Evolutionary conservation across 2,888 invertebrate species (phyloP), one percentile per base, ranked within the genome.

Genomic region (Ectemnius cavifrons): DNA sequence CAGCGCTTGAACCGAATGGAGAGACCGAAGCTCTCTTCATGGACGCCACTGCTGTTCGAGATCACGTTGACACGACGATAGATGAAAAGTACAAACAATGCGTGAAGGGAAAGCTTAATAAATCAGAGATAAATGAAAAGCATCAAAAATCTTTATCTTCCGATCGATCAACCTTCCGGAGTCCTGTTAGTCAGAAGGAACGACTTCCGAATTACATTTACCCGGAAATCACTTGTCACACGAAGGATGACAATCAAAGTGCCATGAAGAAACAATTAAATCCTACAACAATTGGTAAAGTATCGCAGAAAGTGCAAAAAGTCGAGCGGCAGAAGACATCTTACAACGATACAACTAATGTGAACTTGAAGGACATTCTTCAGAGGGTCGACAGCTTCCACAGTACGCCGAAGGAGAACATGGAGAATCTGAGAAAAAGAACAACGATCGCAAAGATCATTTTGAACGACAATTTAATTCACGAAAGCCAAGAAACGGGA

Each of bases 71-170:
- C 61, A 88, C 84, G 1, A 85, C 81, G 14, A 89, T 90, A 66
- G 88, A 90, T 56, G 88, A 90, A 20, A 91, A 90, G 68, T 90
- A 89, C 73, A 89, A 89, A 52, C 90, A 87, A 46, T 90, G 90
- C 71, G 90, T 89, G 2, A 86, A 89, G 23, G 87, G 84, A 1
- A 88, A 65, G 37, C 65, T 67, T 14, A 63, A 63, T 28, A 67
- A 65, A 13, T 23, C 27, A 5, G 81, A 77, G 8, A 20, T 47
- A 4, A 47, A 11, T 11, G 70, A 69, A 2, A 73, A 74, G n/a
- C 6, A 6, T 13, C 46, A 20, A 20, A 79, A 67, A 27, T n/a
- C 46, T 18, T 0, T 11, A 46, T 62, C 18, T 5, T 16, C 46
- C n/a, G 61, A 62, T 47, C 45, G 61, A 8, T 20, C 61, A 13